A percentile compares a stretch with the other conserved stretches of the same genome.
Evolutionary conservation across 30 jellyfish, hydroid and myxozoan species (phyloP).

Genomic region (Aurelia aurita complex sp. Pacific): DNA sequence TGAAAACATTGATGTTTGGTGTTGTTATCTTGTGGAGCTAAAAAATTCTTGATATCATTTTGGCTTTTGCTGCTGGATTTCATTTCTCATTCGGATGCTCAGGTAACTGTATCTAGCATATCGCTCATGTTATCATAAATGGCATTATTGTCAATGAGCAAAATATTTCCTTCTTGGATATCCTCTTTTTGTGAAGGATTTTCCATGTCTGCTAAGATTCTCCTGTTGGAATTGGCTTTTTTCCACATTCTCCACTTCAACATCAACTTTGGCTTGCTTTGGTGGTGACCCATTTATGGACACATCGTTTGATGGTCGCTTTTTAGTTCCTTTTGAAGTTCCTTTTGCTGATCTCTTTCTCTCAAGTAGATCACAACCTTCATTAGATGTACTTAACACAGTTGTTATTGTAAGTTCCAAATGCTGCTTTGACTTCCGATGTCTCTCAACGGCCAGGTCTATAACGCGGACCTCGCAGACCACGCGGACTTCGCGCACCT

Average conservation of each 20-base stretch:
- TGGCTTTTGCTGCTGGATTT: constrained; percentile 22
- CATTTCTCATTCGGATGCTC: not conserved
- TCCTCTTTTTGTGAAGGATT: not conserved
- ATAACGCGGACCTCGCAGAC: no score
- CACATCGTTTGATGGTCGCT: no score
- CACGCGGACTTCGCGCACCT: no score
- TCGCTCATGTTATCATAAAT: not conserved
- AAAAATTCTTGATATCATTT: constrained; percentile 1
- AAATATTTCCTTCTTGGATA: not conserved
- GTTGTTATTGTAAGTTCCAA: constrained; percentile 21
- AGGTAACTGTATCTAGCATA: constrained; percentile 3
- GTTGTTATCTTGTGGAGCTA: constrained; percentile 2
- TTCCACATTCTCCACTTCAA: constrained; percentile 1
- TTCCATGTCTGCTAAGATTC: not conserved
- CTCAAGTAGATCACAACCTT: constrained; percentile 17
- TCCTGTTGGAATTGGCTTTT: not conserved
- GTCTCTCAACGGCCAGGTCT: not conserved
- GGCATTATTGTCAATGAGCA: not conserved
- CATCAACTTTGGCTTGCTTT: constrained; percentile 32
- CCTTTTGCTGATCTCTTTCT: no score
- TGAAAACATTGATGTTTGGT: not conserved
- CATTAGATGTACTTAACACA: constrained; percentile 15
- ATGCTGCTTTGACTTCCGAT: constrained; percentile 7
- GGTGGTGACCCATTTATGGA: constrained; percentile 2
- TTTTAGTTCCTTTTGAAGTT: no score